Percentiles rank a stretch among this genome's conserved stretches.
Evolutionary conservation across 2,888 invertebrate genomes (phyloP).

Genomic region (Nephrotoma guestfalica): DNA sequence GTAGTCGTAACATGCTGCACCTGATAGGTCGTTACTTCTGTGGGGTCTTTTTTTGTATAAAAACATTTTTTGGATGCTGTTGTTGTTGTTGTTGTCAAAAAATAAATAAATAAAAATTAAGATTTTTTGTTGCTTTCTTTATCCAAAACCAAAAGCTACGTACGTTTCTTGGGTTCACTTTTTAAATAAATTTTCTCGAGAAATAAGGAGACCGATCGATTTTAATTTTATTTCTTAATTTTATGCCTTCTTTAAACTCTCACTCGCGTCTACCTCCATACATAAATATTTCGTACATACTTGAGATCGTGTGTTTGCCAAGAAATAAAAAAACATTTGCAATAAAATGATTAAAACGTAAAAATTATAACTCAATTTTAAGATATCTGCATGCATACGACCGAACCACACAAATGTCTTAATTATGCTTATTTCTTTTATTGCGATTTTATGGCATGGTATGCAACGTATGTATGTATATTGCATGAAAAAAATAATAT

Average conservation of each 20-base stretch:
- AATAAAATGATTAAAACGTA: neutral
- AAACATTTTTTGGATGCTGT: neutral
- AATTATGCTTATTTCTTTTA: neutral
- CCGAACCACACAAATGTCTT: neutral
- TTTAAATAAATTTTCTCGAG: neutral
- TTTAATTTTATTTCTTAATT: neutral
- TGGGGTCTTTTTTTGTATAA: neutral
- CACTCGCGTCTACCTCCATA: neutral
- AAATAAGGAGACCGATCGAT: neutral
- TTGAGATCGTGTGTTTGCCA: neutral
- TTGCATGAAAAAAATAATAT: too few species aligned
- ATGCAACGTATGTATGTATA: too few species aligned
- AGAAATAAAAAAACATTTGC: neutral
- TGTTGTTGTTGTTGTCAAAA: neutral
- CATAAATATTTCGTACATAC: neutral
- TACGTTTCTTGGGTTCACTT: neutral
- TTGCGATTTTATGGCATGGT: neutral
- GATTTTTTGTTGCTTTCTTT: neutral
- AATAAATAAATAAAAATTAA: conserved; percentile 1
- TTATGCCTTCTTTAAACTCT: neutral
- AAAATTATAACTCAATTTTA: neutral
- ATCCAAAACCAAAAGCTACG: neutral
- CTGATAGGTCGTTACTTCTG: conserved; percentile 4
- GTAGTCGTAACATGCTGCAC: neutral
- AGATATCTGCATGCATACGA: neutral